These are phyloP conservation scores for Lasiurus cinereus DNA, from an alignment of 2,113 vertebrate genomes.

Conservation along the genomic window DNA sequence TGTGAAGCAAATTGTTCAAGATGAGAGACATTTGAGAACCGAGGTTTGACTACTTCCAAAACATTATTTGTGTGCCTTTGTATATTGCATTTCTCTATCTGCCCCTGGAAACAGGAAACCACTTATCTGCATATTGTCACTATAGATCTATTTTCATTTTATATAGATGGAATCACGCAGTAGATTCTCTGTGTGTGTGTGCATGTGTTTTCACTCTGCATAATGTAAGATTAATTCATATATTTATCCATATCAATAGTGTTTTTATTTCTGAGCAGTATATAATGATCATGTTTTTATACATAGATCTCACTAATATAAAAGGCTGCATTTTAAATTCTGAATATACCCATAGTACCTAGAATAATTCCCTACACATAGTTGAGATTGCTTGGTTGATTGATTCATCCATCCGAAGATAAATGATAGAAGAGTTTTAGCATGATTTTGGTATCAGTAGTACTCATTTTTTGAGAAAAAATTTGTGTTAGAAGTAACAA, in stretches of 20 bases:
- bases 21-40: too few relatives aligned
- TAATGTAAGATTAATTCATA: not conserved
- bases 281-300: not conserved
- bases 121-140: not conserved
- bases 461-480: not conserved
- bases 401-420: not conserved
- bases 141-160: not conserved
- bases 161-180: not conserved
- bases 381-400: not conserved
- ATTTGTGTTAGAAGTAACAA: not conserved
- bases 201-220: not conserved
- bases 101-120: not conserved
- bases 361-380: not conserved
- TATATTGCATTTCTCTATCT: not conserved
- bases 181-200: not conserved
- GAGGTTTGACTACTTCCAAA: not conserved
- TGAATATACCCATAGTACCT: not conserved
- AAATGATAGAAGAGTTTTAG: not conserved
- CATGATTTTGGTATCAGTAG: not conserved
- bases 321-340: not conserved
- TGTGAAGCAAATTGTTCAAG: too few relatives aligned
- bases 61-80: not conserved
- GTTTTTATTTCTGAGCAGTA: not conserved
- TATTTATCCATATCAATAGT: not conserved
- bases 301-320: not conserved